phyloP scores from a whole-genome alignment of 2,797 vertebrate species.

The Luscinia luscinia region DNA sequence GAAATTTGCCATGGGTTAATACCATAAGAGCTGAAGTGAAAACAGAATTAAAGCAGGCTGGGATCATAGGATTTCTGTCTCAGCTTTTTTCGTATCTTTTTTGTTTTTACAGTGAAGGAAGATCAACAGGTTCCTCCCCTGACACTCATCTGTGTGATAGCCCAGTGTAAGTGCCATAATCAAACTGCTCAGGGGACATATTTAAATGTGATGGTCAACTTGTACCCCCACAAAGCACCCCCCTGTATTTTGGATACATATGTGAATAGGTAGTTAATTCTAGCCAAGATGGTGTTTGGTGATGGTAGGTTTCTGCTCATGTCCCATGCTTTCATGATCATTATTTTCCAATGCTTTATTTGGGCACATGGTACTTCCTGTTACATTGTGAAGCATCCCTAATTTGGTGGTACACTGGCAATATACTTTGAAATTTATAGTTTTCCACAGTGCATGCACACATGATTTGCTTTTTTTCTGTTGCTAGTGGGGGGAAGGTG shows the following conservation, averaged over 20 bases:
- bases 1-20: not conserved
- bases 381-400: not conserved
- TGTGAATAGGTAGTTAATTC: not conserved
- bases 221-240: not conserved
- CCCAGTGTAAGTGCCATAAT: slow-evolving; percentile 77
- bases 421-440: not conserved
- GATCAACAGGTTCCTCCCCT: slow-evolving; percentile 56
- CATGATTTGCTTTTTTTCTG: not conserved
- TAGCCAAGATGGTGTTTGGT: not conserved
- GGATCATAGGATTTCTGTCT: not conserved
- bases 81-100: not conserved
- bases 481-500: not conserved
- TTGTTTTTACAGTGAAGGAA: slow-evolving; percentile 74
- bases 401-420: not conserved
- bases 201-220: not conserved
- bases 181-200: not conserved
- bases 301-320: not conserved
- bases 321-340: not conserved
- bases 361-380: not conserved
- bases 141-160: slow-evolving; percentile 69
- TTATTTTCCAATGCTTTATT: not conserved
- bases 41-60: not conserved
- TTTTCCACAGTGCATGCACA: not conserved
- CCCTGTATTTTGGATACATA: not conserved
- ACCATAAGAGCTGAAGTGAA: not conserved